These are phyloP conservation scores for Leptinotarsa texana DNA, from an alignment of 1,140 invertebrate species.

Conservation along the genomic window DNA sequence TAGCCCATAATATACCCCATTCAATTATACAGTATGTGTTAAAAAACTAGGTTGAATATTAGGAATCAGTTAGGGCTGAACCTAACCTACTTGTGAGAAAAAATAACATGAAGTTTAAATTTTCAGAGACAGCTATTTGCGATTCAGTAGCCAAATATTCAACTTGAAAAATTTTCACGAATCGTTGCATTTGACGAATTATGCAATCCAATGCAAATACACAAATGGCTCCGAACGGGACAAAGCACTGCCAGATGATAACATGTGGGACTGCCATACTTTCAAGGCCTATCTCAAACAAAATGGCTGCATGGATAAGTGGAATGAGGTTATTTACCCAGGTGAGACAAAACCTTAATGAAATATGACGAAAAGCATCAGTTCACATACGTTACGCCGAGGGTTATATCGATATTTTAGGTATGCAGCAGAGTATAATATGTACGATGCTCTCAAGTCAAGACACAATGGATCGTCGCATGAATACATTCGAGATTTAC, in stretches of 20 bases:
- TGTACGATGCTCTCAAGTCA: conserved; percentile 86
- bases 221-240: conserved; percentile 77
- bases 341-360: conserved; percentile 64
- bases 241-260: conserved; percentile 74
- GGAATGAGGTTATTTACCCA: conserved; percentile 68
- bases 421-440: conserved; percentile 86
- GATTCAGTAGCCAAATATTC: conserved; percentile 92
- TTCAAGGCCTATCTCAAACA: conserved; percentile 75
- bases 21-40: too few relatives aligned
- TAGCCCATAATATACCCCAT: too few relatives aligned
- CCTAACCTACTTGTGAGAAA: too few relatives aligned
- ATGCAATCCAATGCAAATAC: conserved; percentile 91
- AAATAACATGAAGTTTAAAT: neutral
- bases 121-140: conserved; percentile 81
- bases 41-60: too few relatives aligned
- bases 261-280: conserved; percentile 86
- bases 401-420: conserved; percentile 48
- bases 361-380: too few relatives aligned
- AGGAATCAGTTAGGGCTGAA: too few relatives aligned
- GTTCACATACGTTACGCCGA: too few relatives aligned
- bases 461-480: conserved; percentile 81
- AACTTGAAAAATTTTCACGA: conserved; percentile 88
- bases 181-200: conserved; percentile 91
- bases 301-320: conserved; percentile 74
- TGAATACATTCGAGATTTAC: conserved; percentile 90